Conservation (phyloP, 2,888 invertebrate species). For the Drepanosiphum platanoidis region DNA sequence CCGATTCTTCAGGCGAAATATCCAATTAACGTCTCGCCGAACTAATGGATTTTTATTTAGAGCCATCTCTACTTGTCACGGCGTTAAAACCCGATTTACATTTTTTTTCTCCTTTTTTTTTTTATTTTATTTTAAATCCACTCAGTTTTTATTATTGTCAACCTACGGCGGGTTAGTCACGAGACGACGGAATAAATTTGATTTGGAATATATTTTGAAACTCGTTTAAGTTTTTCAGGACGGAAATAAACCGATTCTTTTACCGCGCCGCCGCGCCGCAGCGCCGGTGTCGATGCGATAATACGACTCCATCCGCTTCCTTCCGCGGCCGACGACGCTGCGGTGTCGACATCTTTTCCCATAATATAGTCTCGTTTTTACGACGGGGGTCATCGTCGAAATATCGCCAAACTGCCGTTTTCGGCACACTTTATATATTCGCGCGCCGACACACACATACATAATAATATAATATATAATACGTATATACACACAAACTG, state of each 20-base stretch:
- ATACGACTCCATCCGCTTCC: neutral
- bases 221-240: conserved; percentile 31
- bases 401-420: neutral
- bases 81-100: conserved; percentile 61
- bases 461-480: neutral
- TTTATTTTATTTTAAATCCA: conserved; percentile 47
- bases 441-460: no score
- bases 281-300: no score
- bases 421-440: neutral
- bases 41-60: conserved; percentile 62
- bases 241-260: conserved; percentile 40
- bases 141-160: conserved; percentile 62
- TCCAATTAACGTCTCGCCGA: conserved; percentile 61
- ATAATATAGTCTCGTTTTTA: neutral
- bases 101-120: conserved; percentile 34
- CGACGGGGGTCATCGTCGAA: neutral
- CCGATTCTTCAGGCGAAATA: conserved; percentile 61
- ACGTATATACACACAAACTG: neutral
- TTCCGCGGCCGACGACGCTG: neutral
- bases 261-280: neutral
- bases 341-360: neutral
- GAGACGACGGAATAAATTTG: conserved; percentile 43
- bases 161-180: conserved; percentile 36
- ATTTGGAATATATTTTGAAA: conserved; percentile 45
- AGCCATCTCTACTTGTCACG: conserved; percentile 54